Evolutionary conservation across 2,797 vertebrate genomes (phyloP), one percentile per base, ranked within the genome.

Genomic region (Odontamblyopus rebecca): DNA sequence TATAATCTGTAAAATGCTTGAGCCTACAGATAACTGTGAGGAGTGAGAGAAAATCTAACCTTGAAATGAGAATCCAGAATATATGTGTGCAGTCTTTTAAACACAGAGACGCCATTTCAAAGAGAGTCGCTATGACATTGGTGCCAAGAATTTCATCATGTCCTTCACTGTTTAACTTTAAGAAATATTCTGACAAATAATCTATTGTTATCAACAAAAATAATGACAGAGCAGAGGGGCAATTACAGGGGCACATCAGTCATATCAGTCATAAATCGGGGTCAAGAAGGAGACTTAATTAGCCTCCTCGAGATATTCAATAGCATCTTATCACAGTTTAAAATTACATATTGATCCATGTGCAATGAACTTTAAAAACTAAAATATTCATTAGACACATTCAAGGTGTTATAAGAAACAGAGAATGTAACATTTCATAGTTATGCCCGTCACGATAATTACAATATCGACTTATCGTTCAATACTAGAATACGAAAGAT

Each of bases 341-440:
- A 93, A 93, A 95, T 95, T 92, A 90, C 87, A 89, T 95, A 94
- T 91, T 78, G 93, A 95, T 95, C 94, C 75, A 73, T 83, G 70
- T 74, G 88, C 80, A 84, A 76, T 86, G 80, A 82, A 85, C 76
- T 89, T 82, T 71, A 86, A 83, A 89, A 38, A 90, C 78, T 90
- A 82, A 87, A 92, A 93, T 93, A 94, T 90, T 90, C 27, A 15
- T 30, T 6, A 60, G 27, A 30, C 57, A 30, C 5, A 57, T 57
- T 19, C 23, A 82, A 91, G 71, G 70, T 71, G 69, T 75, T 74
- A 78, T 72, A 65, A 38, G 15, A 62, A 35, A n/a, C 48, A 15
- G 3, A 18, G 1, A 6, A 48, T 65, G 9, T 27, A 27, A 27
- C 13, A 3, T 65, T 26, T 26, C 3, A 56, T 8, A 35, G 35